These are phyloP conservation scores for Opisthocomus hoazin DNA, from an alignment of 2,113 vertebrate species.

Conservation along the genomic window DNA sequence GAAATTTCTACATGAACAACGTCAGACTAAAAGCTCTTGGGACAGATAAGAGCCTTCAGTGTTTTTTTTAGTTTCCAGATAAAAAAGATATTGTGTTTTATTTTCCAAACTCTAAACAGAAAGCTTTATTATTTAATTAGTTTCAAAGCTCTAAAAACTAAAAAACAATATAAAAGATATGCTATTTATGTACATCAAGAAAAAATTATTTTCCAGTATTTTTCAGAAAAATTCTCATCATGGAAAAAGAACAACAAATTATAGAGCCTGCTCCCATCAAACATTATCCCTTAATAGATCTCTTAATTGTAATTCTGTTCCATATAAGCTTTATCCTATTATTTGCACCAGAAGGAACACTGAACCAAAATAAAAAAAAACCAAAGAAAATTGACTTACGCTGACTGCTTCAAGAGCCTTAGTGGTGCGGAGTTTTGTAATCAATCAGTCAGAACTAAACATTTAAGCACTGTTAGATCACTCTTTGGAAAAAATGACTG, in stretches of 20 bases:
- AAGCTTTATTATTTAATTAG: background rate
- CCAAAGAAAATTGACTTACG: background rate
- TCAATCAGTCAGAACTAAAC: background rate
- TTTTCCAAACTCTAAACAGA: background rate
- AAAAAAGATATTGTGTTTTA: background rate
- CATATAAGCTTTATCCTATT: background rate
- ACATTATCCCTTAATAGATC: background rate
- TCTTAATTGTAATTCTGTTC: background rate
- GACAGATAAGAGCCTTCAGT: background rate
- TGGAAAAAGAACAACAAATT: background rate
- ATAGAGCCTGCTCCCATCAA: background rate
- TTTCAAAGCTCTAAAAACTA: background rate
- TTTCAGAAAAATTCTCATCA: background rate
- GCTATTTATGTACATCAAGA: background rate
- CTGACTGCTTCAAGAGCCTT: background rate
- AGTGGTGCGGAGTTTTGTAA: background rate
- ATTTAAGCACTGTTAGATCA: background rate
- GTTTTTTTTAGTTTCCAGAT: background rate
- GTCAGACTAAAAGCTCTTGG: background rate
- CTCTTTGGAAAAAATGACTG: background rate
- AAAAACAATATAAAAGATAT: background rate
- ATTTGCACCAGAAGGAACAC: background rate
- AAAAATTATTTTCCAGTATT: background rate
- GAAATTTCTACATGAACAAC: background rate
- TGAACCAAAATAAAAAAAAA: background rate